phyloP scores from a whole-genome alignment of 2,888 invertebrate genomes.

The Punctoribates punctum region DNA sequence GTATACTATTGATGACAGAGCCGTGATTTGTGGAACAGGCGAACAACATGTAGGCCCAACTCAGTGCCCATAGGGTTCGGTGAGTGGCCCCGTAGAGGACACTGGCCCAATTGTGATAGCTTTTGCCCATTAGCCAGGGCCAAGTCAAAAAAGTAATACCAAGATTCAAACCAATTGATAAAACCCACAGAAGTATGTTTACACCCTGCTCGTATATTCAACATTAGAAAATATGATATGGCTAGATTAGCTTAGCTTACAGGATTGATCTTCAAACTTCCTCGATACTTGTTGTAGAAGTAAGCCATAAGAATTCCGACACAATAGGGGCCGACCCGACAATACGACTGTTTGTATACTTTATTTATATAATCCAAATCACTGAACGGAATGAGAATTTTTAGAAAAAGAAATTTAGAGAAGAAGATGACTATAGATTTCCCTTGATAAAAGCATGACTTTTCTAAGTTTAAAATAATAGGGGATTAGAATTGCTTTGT shows the following conservation, averaged over 20 bases:
- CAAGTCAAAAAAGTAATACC: constrained; percentile 37
- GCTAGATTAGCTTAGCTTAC: too few relatives aligned
- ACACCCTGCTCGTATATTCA: neutral
- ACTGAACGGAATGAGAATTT: neutral
- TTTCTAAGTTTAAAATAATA: too few relatives aligned
- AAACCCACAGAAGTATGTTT: neutral
- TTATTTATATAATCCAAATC: constrained; percentile 40
- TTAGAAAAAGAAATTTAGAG: too few relatives aligned
- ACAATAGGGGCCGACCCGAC: constrained; percentile 46
- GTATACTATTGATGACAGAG: constrained; percentile 50
- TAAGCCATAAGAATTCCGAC: constrained; percentile 46
- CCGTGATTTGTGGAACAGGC: constrained; percentile 53
- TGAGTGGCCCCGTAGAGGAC: constrained; percentile 51
- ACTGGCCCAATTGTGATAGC: constrained; percentile 34
- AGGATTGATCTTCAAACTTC: constrained; percentile 23
- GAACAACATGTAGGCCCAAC: constrained; percentile 52
- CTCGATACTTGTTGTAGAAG: constrained; percentile 37
- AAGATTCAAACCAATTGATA: constrained; percentile 2
- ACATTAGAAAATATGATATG: too few relatives aligned
- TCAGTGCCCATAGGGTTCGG: constrained; percentile 51
- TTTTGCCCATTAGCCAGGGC: constrained; percentile 35
- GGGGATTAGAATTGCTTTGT: too few relatives aligned
- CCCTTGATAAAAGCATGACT: too few relatives aligned
- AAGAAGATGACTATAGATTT: too few relatives aligned
- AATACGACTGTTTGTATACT: constrained; percentile 42